Percentiles rank a stretch among this genome's conserved stretches.
Evolutionary conservation across 2,113 vertebrate species (phyloP).

Genomic region (Tor tambroides): DNA sequence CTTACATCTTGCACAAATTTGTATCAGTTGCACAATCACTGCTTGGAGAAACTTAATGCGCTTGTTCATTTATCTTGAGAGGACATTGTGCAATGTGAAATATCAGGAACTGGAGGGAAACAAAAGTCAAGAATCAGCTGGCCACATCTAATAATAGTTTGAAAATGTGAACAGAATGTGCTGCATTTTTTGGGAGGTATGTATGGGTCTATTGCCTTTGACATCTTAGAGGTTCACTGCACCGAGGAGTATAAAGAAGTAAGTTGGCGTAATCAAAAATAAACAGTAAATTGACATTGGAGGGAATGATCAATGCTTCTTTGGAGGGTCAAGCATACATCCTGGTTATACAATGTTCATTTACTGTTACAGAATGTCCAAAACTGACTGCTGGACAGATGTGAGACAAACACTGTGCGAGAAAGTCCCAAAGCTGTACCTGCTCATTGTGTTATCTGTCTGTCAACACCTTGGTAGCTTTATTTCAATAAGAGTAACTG

Average conservation of each 20-base stretch:
- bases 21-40: not conserved
- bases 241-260: slow-evolving; percentile 11
- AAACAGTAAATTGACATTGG: slow-evolving; percentile 15
- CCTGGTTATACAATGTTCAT: slow-evolving; percentile 31
- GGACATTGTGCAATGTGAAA: slow-evolving; percentile 43
- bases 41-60: slow-evolving; percentile 12
- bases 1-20: not conserved
- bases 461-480: not conserved
- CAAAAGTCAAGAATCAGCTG: not conserved
- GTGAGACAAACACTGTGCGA: not conserved
- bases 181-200: not conserved
- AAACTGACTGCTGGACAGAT: not conserved
- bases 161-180: slow-evolving; percentile 30
- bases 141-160: slow-evolving; percentile 28
- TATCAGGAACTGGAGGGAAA: not conserved
- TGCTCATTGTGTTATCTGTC: not conserved
- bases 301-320: slow-evolving; percentile 24
- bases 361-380: slow-evolving; percentile 33
- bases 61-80: not conserved
- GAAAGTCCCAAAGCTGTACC: not conserved
- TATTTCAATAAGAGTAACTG: slow-evolving; percentile 18
- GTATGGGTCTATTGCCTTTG: slow-evolving; percentile 13
- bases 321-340: slow-evolving; percentile 35
- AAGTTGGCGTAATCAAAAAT: slow-evolving; percentile 10
- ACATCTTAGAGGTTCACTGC: slow-evolving; percentile 44